Conservation (phyloP, 2,797 vertebrate species). For the Siniperca undulata region DNA sequence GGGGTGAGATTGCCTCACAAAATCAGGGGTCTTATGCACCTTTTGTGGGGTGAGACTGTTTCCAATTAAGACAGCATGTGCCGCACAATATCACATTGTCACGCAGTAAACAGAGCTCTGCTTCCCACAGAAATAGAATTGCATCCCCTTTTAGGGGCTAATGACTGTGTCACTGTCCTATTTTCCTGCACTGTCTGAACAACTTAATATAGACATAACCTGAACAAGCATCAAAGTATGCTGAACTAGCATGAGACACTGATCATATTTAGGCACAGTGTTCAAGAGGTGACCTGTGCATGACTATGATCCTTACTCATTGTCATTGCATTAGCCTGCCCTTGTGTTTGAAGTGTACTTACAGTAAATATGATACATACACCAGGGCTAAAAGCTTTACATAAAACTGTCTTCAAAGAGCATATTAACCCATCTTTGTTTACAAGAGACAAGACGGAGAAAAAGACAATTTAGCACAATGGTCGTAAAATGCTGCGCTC, state of each 20-base stretch:
- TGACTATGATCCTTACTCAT: constrained; percentile 80
- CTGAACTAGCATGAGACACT: constrained; percentile 67
- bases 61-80: constrained; percentile 84
- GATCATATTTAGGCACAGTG: constrained; percentile 78
- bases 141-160: constrained; percentile 73
- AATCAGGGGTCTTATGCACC: constrained; percentile 82
- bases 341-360: constrained; percentile 89
- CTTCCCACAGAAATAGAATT: constrained; percentile 79
- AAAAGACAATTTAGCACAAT: constrained; percentile 88
- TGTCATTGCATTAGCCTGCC: constrained; percentile 79
- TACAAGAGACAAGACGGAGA: constrained; percentile 86
- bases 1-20: constrained; percentile 78
- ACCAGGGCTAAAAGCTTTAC: constrained; percentile 90
- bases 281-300: constrained; percentile 80
- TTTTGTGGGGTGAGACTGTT: constrained; percentile 84
- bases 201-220: constrained; percentile 64
- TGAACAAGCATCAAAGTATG: constrained; percentile 61
- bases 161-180: constrained; percentile 75
- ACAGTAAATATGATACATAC: constrained; percentile 92
- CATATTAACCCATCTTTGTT: constrained; percentile 91
- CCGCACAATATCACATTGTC: constrained; percentile 83
- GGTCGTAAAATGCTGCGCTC: constrained; percentile 84
- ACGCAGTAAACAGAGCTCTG: constrained; percentile 82
- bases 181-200: constrained; percentile 59
- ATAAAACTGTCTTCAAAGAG: constrained; percentile 90